A percentile compares a stretch with the other conserved stretches of the same genome.
Evolutionary conservation across 2,113 vertebrate genomes (phyloP).

Genomic region (Pelvicachromis taeniatus): DNA sequence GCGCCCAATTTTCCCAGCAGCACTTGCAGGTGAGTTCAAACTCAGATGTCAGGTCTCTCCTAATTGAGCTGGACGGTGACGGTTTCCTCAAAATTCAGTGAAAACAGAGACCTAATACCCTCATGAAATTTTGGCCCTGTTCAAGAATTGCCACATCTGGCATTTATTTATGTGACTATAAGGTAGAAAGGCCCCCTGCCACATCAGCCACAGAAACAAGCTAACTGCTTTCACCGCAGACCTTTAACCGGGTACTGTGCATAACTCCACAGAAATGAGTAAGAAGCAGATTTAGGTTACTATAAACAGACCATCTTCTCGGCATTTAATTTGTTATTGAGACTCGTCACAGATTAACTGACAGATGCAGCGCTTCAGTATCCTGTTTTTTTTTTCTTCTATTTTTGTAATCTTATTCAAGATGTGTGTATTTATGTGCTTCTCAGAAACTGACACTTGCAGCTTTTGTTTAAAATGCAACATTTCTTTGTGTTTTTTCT

Average conservation of each 20-base stretch:
- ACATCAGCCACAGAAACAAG: not conserved
- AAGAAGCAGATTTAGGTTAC: not conserved
- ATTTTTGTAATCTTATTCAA: not conserved
- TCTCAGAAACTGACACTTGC: not conserved
- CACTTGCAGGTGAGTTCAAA: slow-evolving; percentile 68
- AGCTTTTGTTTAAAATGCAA: not conserved
- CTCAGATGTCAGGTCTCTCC: not conserved
- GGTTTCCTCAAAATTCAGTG: not conserved
- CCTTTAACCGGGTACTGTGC: not conserved
- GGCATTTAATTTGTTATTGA: not conserved
- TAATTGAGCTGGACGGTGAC: not conserved
- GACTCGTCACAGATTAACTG: not conserved
- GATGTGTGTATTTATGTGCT: not conserved
- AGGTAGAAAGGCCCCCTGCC: not conserved
- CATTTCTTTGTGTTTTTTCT: not conserved
- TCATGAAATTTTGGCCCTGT: not conserved
- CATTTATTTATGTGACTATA: not conserved
- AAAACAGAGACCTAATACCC: not conserved
- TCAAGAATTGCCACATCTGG: not conserved
- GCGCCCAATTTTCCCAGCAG: slow-evolving; percentile 67
- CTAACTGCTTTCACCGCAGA: not conserved
- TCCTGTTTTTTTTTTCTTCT: not conserved
- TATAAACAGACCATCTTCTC: not conserved
- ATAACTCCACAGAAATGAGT: not conserved
- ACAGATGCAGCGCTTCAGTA: not conserved